Evolutionary conservation across 2,113 vertebrate genomes (phyloP).

Genomic region (Alectura lathami): DNA sequence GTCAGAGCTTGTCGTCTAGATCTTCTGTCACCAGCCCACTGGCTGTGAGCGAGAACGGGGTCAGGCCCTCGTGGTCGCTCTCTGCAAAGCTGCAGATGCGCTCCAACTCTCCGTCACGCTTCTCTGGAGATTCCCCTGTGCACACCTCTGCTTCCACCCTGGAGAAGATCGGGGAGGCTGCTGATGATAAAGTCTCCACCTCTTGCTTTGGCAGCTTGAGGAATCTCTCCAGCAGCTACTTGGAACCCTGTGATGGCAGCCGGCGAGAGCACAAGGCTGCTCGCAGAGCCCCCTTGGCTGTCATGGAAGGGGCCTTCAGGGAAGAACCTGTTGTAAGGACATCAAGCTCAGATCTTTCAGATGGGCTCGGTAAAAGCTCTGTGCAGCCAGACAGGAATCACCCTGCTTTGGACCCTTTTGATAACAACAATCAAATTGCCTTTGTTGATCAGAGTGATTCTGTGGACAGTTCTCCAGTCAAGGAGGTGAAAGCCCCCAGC

Average conservation of each 20-base stretch:
- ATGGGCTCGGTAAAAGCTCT: slow-evolving; percentile 77
- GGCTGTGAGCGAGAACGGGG: slow-evolving; percentile 86
- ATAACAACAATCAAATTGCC: slow-evolving; percentile 94
- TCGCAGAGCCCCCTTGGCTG: slow-evolving; percentile 88
- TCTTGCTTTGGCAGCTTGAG: slow-evolving; percentile 90
- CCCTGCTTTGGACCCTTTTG: slow-evolving; percentile 81
- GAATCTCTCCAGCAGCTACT: slow-evolving; percentile 77
- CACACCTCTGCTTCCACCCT: slow-evolving; percentile 86
- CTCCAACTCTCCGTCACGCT: slow-evolving; percentile 92
- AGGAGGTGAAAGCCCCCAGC: slow-evolving; percentile 83
- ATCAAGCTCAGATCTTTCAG: slow-evolving; percentile 70
- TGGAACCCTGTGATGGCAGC: slow-evolving; percentile 75
- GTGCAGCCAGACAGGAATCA: slow-evolving; percentile 77
- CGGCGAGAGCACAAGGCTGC: slow-evolving; percentile 83
- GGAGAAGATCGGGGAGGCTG: slow-evolving; percentile 91
- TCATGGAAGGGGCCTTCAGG: slow-evolving; percentile 86
- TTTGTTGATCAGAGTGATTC: slow-evolving; percentile 90
- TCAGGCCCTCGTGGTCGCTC: slow-evolving; percentile 91
- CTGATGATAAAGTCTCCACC: slow-evolving; percentile 90
- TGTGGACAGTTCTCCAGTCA: slow-evolving; percentile 84
- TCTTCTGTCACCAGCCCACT: slow-evolving; percentile 94
- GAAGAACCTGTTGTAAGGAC: slow-evolving; percentile 80
- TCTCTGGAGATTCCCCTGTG: slow-evolving; percentile 91
- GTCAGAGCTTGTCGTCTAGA: slow-evolving; percentile 90
- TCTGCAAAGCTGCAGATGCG: slow-evolving; percentile 92